Evolutionary conservation across 23 tunicate genomes (phyloP).

Genomic region (Styela clava): DNA sequence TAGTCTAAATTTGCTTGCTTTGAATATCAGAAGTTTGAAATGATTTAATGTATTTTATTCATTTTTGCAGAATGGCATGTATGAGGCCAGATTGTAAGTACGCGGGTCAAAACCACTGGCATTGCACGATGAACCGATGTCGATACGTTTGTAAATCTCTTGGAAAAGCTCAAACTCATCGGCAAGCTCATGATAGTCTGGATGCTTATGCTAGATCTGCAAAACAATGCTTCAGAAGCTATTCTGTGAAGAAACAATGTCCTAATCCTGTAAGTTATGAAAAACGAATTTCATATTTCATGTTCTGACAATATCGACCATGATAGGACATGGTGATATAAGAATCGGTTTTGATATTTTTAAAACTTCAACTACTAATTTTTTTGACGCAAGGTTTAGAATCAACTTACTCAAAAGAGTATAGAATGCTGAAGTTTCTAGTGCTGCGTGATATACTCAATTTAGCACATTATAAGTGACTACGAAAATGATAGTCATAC

Average conservation of each 20-base stretch:
- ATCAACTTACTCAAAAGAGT: no score
- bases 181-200: constrained; percentile 72
- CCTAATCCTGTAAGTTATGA: constrained; percentile 75
- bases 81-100: constrained; percentile 65
- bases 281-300: background rate
- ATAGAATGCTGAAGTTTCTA: no score
- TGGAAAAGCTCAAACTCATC: constrained; percentile 80
- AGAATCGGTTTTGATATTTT: no score
- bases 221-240: constrained; percentile 64
- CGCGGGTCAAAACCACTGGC: constrained; percentile 80
- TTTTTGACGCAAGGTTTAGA: no score
- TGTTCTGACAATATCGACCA: no score
- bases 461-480: no score
- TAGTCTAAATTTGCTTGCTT: no score
- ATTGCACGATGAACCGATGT: constrained; percentile 78
- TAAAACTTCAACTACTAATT: no score
- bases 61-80: constrained; percentile 44
- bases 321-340: no score
- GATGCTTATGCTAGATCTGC: constrained; percentile 80
- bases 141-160: constrained; percentile 82
- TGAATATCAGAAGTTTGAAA: no score
- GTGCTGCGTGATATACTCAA: no score
- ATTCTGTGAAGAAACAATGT: constrained; percentile 68
- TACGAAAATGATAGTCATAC: no score
- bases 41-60: background rate